A percentile compares a stretch with the other conserved stretches of the same genome.
Conservation (phyloP, 2,113 vertebrate species). For the Sula dactylatra region DNA sequence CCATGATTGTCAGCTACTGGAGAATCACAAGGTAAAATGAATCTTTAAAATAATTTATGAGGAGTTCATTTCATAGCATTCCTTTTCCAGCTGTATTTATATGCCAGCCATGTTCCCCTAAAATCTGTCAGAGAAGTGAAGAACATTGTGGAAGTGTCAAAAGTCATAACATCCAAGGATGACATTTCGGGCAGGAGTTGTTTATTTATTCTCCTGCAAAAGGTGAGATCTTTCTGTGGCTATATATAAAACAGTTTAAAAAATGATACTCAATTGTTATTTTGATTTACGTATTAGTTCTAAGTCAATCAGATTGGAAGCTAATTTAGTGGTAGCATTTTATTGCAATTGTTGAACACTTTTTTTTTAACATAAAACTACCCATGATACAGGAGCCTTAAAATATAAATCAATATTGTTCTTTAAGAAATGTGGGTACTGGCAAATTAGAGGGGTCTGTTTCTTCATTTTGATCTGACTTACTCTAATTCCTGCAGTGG, state of each 20-base stretch:
- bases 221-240: background rate
- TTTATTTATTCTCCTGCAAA: background rate
- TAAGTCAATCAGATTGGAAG: background rate
- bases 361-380: background rate
- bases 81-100: background rate
- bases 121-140: background rate
- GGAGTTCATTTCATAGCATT: background rate
- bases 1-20: background rate
- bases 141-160: background rate
- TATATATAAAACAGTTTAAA: background rate
- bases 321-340: background rate
- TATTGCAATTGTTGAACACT: background rate
- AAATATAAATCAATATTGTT: background rate
- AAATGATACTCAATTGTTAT: background rate
- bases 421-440: background rate
- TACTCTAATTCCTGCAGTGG: background rate
- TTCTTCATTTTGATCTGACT: background rate
- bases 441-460: background rate
- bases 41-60: slow-evolving; percentile 3
- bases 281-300: background rate
- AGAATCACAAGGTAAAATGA: slow-evolving; percentile 4
- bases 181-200: background rate
- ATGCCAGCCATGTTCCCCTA: background rate
- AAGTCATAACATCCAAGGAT: background rate
- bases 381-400: background rate